phyloP scores from a whole-genome alignment of 2,113 vertebrate genomes.

The Paratilapia polleni region DNA sequence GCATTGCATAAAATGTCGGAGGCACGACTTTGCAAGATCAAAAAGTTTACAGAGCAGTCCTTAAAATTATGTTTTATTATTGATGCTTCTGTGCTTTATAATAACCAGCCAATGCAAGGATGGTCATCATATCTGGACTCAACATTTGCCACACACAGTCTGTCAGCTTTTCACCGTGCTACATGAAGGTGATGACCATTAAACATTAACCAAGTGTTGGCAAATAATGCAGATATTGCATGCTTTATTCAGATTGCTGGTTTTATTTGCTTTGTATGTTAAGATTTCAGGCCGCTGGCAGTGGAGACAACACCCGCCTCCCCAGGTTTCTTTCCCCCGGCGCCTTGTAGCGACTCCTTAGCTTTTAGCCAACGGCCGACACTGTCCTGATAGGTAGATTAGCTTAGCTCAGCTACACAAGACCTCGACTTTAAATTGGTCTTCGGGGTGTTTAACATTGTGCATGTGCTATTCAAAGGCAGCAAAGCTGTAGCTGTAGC shows the following conservation, averaged over 20 bases:
- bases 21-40: neutral
- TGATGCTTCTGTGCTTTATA: neutral
- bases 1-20: neutral
- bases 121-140: conserved; percentile 33
- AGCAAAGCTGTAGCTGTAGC: conserved; percentile 1
- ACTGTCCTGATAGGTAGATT: conserved; percentile 58
- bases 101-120: conserved; percentile 17
- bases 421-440: conserved; percentile 31
- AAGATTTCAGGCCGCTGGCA: conserved; percentile 57
- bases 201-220: conserved; percentile 32
- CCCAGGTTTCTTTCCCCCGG: conserved; percentile 66
- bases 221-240: conserved; percentile 7
- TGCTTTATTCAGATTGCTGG: neutral
- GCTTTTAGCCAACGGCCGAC: conserved; percentile 76
- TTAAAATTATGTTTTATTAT: neutral
- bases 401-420: conserved; percentile 66
- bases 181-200: conserved; percentile 10
- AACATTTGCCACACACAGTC: conserved; percentile 32
- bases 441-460: neutral
- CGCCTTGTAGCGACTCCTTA: conserved; percentile 77
- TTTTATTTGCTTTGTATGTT: conserved; percentile 17
- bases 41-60: neutral
- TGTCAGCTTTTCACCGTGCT: conserved; percentile 19
- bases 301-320: conserved; percentile 66
- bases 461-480: conserved; percentile 41